Evolutionary conservation across 2,113 vertebrate species (phyloP), one percentile per base, ranked within the genome.

Genomic region (Cercopithecus mona): DNA sequence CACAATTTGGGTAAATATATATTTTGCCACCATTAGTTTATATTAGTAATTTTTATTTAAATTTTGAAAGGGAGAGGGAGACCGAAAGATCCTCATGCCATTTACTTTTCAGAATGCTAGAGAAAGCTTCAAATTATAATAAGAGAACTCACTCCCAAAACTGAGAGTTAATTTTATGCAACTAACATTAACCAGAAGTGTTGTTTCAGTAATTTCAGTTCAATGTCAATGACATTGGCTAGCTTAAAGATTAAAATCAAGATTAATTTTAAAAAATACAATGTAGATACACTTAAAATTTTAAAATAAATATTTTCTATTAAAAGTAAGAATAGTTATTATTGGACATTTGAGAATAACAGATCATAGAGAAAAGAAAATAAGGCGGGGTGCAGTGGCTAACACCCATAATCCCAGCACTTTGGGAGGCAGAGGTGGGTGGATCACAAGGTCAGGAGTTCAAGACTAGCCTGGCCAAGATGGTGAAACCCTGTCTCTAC

Each of bases 231-330:
- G 27, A 45, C 6, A 81, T 59, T 32, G 50, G 30, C 81, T 70
- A 68, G 48, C 48, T 22, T 40, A 75, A 80, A 50, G 32, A 16
- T 95, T 86, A 90, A 95, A 90, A 75, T 82, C 76, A 75, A 30
- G 11, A 11, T 90, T n/a, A 40, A n/a, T 81, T 86, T 80, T 88
- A 81, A 72, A 59, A 57, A 13, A 89, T 83, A 81, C 38, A 80
- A 57, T 73, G 7, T 72, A 27, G 20, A 83, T 72, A 4, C 2
- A 14, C 35, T 87, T 83, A 88, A 78, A 72, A 55, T 83, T 88
- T 72, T 86, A 90, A 90, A 66, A 79, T 64, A 72, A 70, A 4
- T 8, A 50, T 92, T 87, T 89, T 97, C 35, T 80, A 68, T 92
- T 88, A 64, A 68, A 85, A 94, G 38, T 25, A 66, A 83, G 6